These are phyloP conservation scores for Avahi laniger DNA, from an alignment of 2,797 vertebrate genomes.

Conservation along the genomic window DNA sequence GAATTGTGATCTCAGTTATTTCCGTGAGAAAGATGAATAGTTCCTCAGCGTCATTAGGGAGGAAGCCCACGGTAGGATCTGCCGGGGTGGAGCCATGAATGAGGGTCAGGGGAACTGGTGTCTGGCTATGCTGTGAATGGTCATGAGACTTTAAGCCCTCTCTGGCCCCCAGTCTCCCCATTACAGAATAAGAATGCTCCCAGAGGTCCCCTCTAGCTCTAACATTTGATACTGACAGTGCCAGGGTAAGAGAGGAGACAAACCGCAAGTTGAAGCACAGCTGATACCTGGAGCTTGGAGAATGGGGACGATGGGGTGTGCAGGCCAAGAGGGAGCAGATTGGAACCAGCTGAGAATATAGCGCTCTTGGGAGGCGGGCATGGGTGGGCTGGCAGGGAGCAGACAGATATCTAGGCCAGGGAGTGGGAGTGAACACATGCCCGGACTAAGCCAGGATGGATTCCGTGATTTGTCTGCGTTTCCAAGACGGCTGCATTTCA, in stretches of 20 bases:
- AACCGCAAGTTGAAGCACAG: neutral
- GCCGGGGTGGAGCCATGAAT: neutral
- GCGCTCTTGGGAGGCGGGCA: neutral
- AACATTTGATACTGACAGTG: neutral
- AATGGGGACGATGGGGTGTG: neutral
- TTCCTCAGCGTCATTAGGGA: constrained; percentile 84
- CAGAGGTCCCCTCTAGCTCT: neutral
- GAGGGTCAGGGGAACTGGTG: neutral
- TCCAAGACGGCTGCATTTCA: neutral
- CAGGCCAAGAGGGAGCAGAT: neutral
- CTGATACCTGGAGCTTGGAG: neutral
- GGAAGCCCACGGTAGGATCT: constrained; percentile 93
- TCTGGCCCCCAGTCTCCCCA: neutral
- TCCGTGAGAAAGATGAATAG: constrained; percentile 90
- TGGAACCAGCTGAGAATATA: neutral
- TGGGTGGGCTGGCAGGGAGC: neutral
- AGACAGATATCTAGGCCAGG: neutral
- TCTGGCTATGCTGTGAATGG: neutral
- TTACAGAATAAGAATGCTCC: neutral
- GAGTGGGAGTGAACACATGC: neutral
- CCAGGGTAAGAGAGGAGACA: neutral
- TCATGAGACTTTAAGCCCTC: neutral
- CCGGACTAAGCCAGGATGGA: neutral
- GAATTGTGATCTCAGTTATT: constrained; percentile 87
- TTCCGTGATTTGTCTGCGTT: neutral